Evolutionary conservation across 1,140 invertebrate species (phyloP), one percentile per base, ranked within the genome.

Genomic region (Drosophila pruinosa): DNA sequence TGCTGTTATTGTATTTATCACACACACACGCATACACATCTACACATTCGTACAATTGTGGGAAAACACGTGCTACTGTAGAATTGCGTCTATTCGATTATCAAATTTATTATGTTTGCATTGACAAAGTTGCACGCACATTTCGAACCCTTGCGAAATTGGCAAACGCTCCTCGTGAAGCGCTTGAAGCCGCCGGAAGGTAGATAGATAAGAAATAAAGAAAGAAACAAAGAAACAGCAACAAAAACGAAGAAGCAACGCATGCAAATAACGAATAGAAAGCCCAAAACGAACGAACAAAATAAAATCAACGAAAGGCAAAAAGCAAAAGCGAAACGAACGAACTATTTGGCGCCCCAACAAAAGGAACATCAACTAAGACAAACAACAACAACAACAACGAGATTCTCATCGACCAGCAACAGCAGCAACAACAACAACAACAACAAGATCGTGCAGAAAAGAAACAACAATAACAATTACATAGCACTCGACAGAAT

Each of bases 91-190:
- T 34, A 45, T 43, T 70, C 52, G 47, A 73, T 63, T 41, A 62
- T 70, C 69, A 52, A 43, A 53, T 65, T 72, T 72, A 86, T 88
- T 86, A 86, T 86, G 82, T 77, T 75, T 68, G 69, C 77, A 73
- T 76, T 77, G 75, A 68, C 63, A 41, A 54, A 63, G 28, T 54
- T 75, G 59, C 45, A 68, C 64, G 53, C 57, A 72, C 52, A 88
- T 82, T 86, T 88, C 65, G 57, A 86, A 78, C 73, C 74, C 69
- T 86, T 85, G 80, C 77, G 82, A 85, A 77, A 77, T 86, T 78
- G 76, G 62, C 81, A 62, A 65, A 72, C 43, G 69, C 77, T 81
- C 68, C 72, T 77, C 65, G 73, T 86, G 17, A 72, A 86, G 67
- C 82, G 82, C 8, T 57, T 88, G 10, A 88, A 79, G 76, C 82